Evolutionary conservation across 2,888 invertebrate species (phyloP), one percentile per base, ranked within the genome.

Genomic region (Drosophila peninsularis): DNA sequence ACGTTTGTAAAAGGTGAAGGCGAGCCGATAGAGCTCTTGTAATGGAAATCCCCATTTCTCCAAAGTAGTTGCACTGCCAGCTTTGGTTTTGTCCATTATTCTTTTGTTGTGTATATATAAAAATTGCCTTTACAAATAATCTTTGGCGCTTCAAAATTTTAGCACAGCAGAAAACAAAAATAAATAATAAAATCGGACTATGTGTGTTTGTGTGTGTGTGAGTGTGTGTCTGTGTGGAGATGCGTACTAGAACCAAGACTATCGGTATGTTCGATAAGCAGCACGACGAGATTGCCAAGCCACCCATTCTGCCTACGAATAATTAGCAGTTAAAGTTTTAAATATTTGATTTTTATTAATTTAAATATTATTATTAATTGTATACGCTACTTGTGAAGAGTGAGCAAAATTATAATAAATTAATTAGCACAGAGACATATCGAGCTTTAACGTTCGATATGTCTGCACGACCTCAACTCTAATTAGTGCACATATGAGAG

Each of bases 1-100:
- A 98, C 98, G 98, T 96, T 98, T 98, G 91, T 98, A 98, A 93
- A 98, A 99, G 90, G 95, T 94, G 68, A 98, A 93, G 34, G 97
- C 97, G 87, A 98, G 94, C 93, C 96, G 96, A 93, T 98, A 99
- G 55, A 98, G 95, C 89, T 98, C 97, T 89, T 95, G 94, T 66
- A 96, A 91, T 47, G 95, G 94, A 87, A 96, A 93, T 53, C 95
- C 95, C 95, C 95, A 95, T 93, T 95, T 94, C 60, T 91, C 90
- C 24, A 90, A 66, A 17, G 73, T 80, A 7, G 63, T 60, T 55
- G 62, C 63, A 21, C 37, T 62, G 58, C 36, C 45, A 44, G 62
- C 7, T 45, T 54, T 41, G 55, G 47, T 63, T 32, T 44, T 66
- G 19, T 50, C 56, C 65, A 56, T 63, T 55, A 13, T 45, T n/a